Conservation (phyloP, 2,888 invertebrate genomes). For the Altica lythri region DNA sequence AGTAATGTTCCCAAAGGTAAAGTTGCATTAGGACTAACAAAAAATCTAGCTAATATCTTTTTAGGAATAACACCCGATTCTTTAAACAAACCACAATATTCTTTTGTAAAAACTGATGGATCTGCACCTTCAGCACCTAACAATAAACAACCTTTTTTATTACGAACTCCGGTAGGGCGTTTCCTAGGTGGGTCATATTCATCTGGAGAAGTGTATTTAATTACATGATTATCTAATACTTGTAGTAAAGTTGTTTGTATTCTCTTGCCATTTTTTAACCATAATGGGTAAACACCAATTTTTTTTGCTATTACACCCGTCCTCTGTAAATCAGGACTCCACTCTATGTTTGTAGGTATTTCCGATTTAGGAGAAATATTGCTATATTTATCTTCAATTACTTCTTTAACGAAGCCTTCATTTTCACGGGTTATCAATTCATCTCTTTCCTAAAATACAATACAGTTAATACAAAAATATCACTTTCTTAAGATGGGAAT, state of each 20-base stretch:
- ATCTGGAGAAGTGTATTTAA: slow-evolving; percentile 87
- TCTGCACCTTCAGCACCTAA: slow-evolving; percentile 87
- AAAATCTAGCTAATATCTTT: slow-evolving; percentile 76
- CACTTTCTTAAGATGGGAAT: neutral
- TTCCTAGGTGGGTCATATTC: slow-evolving; percentile 66
- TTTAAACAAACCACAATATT: slow-evolving; percentile 86
- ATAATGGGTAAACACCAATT: slow-evolving; percentile 89
- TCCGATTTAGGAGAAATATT: slow-evolving; percentile 41
- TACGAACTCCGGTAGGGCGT: slow-evolving; percentile 55
- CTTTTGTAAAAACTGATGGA: slow-evolving; percentile 83
- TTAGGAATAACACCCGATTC: slow-evolving; percentile 93
- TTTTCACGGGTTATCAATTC: slow-evolving; percentile 80
- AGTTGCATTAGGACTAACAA: slow-evolving; percentile 81
- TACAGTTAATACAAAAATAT: neutral
- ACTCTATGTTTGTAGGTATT: slow-evolving; percentile 58
- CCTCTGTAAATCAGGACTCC: slow-evolving; percentile 69
- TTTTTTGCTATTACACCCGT: slow-evolving; percentile 88
- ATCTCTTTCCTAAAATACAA: slow-evolving; percentile 62
- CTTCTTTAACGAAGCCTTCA: slow-evolving; percentile 77
- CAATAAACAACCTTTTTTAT: slow-evolving; percentile 71
- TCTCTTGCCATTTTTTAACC: slow-evolving; percentile 84
- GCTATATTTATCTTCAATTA: slow-evolving; percentile 68
- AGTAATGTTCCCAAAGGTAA: slow-evolving; percentile 91
- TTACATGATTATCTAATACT: slow-evolving; percentile 93
- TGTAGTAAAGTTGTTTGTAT: slow-evolving; percentile 82